These are phyloP conservation scores for Piaya cayana DNA, from an alignment of 2,113 vertebrate genomes.

Conservation along the genomic window DNA sequence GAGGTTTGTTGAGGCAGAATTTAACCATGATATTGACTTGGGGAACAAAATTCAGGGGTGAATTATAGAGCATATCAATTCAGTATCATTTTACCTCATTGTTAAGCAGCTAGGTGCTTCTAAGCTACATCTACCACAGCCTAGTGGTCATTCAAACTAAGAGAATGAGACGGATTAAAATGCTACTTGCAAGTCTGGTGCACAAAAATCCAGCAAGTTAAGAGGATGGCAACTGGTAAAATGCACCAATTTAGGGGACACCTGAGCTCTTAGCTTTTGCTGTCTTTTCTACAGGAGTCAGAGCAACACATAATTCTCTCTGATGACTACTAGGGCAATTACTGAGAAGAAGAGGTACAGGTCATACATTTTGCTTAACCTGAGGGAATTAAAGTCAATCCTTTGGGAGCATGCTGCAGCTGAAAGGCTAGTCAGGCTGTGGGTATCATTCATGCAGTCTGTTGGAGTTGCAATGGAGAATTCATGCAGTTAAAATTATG, in stretches of 20 bases:
- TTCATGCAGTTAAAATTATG: rapidly evolving
- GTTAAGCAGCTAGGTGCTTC: not conserved
- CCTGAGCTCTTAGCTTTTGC: not conserved
- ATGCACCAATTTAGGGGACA: not conserved
- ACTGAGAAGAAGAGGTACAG: not conserved
- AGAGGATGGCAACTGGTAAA: not conserved
- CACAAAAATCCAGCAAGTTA: not conserved
- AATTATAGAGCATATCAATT: not conserved
- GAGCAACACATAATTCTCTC: not conserved
- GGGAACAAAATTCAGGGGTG: not conserved
- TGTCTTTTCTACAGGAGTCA: not conserved
- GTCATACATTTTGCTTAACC: not conserved
- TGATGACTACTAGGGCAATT: not conserved
- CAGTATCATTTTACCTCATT: not conserved
- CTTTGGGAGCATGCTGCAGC: not conserved
- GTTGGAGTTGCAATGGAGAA: not conserved
- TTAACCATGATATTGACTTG: not conserved
- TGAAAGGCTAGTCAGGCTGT: not conserved
- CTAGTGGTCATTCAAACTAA: not conserved
- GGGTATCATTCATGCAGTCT: not conserved
- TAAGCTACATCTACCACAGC: not conserved
- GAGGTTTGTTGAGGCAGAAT: not conserved
- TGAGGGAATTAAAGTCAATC: not conserved
- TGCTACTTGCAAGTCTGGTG: not conserved
- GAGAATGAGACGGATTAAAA: not conserved